Percentiles rank a stretch among this genome's conserved stretches.
phyloP scores from a whole-genome alignment of 2,888 invertebrate genomes.

The Cheilosia variabilis region DNA sequence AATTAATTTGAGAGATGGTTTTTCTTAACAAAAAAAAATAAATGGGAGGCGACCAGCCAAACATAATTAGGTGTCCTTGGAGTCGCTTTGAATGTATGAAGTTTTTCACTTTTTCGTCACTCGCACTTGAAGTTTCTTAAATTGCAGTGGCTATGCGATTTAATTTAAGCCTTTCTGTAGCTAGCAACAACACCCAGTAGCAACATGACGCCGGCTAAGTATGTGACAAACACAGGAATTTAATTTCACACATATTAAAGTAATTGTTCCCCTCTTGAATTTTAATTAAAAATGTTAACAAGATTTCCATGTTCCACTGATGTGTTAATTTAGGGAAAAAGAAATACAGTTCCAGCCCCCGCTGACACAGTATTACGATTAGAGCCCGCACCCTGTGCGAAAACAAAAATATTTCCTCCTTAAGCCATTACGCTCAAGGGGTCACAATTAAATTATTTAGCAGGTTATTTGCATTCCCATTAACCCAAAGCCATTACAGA shows the following conservation, averaged over 20 bases:
- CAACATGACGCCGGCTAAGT: constrained; percentile 40
- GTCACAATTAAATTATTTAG: constrained; percentile 74
- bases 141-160: not conserved
- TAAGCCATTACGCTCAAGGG: constrained; percentile 66
- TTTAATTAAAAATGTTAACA: constrained; percentile 69
- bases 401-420: constrained; percentile 55
- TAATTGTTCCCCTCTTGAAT: constrained; percentile 49
- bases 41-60: constrained; percentile 39
- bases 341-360: constrained; percentile 3
- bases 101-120: not conserved
- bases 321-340: constrained; percentile 62
- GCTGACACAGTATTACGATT: not conserved
- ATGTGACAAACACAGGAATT: constrained; percentile 48
- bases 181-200: not conserved
- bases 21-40: not conserved
- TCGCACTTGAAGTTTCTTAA: too few species aligned
- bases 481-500: constrained; percentile 69
- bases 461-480: constrained; percentile 74
- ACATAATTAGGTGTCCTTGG: constrained; percentile 26
- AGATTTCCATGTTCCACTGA: constrained; percentile 58
- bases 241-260: constrained; percentile 46
- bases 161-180: not conserved
- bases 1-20: not conserved
- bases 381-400: not conserved
- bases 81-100: not conserved